Base-by-base conservation (phyloP, 2,113 vertebrate genomes). In the Regulus satrapa region DNA sequence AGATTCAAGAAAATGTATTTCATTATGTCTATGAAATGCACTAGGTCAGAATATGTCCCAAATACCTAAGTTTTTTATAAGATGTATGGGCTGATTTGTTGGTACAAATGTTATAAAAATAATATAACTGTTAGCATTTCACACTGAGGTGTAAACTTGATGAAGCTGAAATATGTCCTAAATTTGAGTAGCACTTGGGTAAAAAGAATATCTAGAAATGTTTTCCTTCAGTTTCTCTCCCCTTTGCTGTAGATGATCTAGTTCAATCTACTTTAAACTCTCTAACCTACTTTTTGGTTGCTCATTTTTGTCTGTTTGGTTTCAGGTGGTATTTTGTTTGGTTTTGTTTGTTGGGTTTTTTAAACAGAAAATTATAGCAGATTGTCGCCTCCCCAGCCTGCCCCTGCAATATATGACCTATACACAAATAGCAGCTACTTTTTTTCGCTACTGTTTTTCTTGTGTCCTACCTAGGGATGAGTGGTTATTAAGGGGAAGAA, bases 61-160 rank as follows among this genome's bases (percentile, higher is more conserved):
- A 72, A 85, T 64, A 7, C 16, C 18, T 41, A 40, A 64, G 67
- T 68, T 94, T 64, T 36, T 3, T 52, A 8, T 52, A 75, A 75
- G 15, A 82, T 31, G 10, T 46, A 72, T 66, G 59, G 67, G 46
- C 16, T 85, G 49, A 93, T 88, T 61, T 79, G 25, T 49, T 66
- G 15, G 56, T 78, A 75, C 14, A 68, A 68, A 66, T 71, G n/a
- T 48, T 85, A 76, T 20, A 89, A 91, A 93, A 96, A 79, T 89
- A 64, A 80, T 72, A 1, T 73, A 90, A 66, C 68, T 86, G 40
- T 82, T 87, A 78, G 7, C 40, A 41, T 86, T 91, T 94, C 73
- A 89, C 77, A 87, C 51, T 66, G 29, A 81, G 51, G 36, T 93
- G 54, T 51, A 66, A 84, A 89, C 73, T 93, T 80, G 71, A 51